Evolutionary conservation across 2,888 invertebrate species (phyloP).

Genomic region (Philonicus albiceps): DNA sequence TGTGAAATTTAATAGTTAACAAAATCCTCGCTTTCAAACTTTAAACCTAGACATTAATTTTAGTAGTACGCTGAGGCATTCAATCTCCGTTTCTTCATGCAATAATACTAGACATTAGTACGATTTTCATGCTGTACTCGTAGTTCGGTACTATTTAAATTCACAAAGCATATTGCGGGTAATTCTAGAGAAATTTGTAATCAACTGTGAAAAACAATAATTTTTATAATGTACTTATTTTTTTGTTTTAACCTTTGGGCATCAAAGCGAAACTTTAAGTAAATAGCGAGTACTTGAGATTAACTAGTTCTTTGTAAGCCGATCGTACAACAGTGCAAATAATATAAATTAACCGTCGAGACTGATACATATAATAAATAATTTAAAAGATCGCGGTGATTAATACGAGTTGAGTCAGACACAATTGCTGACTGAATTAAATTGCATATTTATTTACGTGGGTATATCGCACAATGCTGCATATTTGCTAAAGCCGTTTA

Average conservation of each 20-base stretch:
- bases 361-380: not conserved
- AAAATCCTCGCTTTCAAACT: not conserved
- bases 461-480: not conserved
- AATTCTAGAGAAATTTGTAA: not conserved
- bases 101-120: not conserved
- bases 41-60: not conserved
- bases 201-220: not conserved
- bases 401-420: not conserved
- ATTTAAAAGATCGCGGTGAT: not conserved
- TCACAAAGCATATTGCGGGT: not conserved
- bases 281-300: no score
- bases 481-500: not conserved
- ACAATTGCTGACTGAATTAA: not conserved
- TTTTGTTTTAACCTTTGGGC: not conserved
- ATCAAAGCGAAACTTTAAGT: no score
- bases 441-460: not conserved
- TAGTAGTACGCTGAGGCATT: not conserved
- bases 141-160: not conserved
- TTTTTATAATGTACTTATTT: not conserved
- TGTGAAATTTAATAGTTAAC: not conserved
- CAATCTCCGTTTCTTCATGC: not conserved
- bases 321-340: not conserved
- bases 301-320: not conserved
- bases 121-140: not conserved
- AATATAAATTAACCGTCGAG: not conserved